Conservation (phyloP, 2,888 invertebrate genomes). For the Machimus rusticus region DNA sequence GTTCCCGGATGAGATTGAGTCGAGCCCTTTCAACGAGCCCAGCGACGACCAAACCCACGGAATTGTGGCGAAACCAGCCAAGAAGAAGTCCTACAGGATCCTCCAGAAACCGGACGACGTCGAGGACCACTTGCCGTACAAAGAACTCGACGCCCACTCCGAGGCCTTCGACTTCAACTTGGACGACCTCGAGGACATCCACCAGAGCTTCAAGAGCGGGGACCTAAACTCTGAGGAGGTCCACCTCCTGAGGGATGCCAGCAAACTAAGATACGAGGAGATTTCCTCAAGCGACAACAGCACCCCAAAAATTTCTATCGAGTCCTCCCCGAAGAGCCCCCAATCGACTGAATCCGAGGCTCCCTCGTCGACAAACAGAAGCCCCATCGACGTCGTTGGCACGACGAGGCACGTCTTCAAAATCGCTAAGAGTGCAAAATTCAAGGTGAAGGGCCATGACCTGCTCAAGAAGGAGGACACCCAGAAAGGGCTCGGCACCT, state of each 20-base stretch:
- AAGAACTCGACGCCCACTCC: constrained; percentile 58
- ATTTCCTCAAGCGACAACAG: background rate
- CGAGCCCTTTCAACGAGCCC: background rate
- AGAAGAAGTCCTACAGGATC: constrained; percentile 58
- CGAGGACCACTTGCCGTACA: constrained; percentile 55
- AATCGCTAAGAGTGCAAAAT: constrained; percentile 55
- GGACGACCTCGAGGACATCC: constrained; percentile 59
- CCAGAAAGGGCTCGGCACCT: constrained; percentile 54
- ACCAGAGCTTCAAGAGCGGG: constrained; percentile 52
- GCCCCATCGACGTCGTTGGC: background rate
- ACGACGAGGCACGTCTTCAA: constrained; percentile 57
- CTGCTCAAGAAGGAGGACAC: constrained; percentile 56
- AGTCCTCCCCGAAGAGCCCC: background rate
- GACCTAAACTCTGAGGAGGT: constrained; percentile 58
- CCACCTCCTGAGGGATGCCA: constrained; percentile 53
- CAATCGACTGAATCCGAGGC: background rate
- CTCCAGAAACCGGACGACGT: constrained; percentile 55
- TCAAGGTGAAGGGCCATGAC: constrained; percentile 55
- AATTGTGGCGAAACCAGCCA: constrained; percentile 53
- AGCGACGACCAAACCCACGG: background rate
- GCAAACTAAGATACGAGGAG: constrained; percentile 28
- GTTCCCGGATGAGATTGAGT: constrained; percentile 9
- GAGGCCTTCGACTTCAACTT: constrained; percentile 61
- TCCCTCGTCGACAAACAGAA: background rate
- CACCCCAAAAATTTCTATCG: background rate